phyloP scores from a whole-genome alignment of 2,888 invertebrate genomes.

The Mythimna albipuncta region DNA sequence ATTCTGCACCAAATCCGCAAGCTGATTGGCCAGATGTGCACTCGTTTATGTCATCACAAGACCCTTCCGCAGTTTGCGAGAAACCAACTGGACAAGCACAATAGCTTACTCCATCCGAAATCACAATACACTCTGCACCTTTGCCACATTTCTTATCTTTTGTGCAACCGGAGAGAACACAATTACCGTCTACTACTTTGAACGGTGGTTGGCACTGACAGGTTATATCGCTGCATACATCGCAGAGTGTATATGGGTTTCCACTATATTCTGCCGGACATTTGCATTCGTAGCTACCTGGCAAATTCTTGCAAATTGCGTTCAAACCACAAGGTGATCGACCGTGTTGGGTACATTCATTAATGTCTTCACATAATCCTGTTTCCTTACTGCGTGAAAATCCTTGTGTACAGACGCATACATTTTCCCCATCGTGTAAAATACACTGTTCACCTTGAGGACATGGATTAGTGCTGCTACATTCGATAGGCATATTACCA shows the following conservation, averaged over 20 bases:
- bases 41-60: slow-evolving; percentile 96
- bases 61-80: slow-evolving; percentile 93
- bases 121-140: slow-evolving; percentile 97
- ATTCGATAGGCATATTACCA: slow-evolving; percentile 92
- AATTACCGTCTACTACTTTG: slow-evolving; percentile 95
- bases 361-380: slow-evolving; percentile 95
- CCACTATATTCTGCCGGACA: slow-evolving; percentile 97
- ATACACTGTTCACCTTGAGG: slow-evolving; percentile 96
- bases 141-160: slow-evolving; percentile 95
- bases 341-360: slow-evolving; percentile 95
- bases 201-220: slow-evolving; percentile 97
- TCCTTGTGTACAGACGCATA: slow-evolving; percentile 97
- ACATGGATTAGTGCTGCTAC: slow-evolving; percentile 94
- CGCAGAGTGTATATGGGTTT: slow-evolving; percentile 96
- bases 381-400: slow-evolving; percentile 94
- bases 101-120: slow-evolving; percentile 97
- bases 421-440: slow-evolving; percentile 94
- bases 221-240: slow-evolving; percentile 95
- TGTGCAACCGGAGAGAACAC: slow-evolving; percentile 96
- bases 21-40: slow-evolving; percentile 94
- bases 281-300: slow-evolving; percentile 98
- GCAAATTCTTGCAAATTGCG: slow-evolving; percentile 97
- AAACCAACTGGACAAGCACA: slow-evolving; percentile 98
- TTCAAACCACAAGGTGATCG: slow-evolving; percentile 96
- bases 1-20: slow-evolving; percentile 97